phyloP scores from a whole-genome alignment of 2,113 vertebrate species.

The Romanogobio albipinnatus region DNA sequence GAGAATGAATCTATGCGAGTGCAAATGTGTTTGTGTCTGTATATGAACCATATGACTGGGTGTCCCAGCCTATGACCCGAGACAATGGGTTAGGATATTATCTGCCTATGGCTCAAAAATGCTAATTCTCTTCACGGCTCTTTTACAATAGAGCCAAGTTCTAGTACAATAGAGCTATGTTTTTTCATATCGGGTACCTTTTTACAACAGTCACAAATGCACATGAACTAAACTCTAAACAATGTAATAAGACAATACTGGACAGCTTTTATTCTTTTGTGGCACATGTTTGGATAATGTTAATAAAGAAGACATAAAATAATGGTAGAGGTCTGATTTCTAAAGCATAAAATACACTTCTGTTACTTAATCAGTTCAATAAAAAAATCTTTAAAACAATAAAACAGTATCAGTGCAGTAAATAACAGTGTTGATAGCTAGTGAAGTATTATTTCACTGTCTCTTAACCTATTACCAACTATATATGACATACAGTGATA shows the following conservation, averaged over 20 bases:
- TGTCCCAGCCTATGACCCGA: background rate
- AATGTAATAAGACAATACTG: constrained; percentile 11
- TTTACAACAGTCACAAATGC: background rate
- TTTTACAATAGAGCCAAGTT: no score
- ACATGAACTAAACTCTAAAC: background rate
- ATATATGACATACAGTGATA: background rate
- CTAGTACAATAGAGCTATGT: no score
- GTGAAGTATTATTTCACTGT: background rate
- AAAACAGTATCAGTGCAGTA: background rate
- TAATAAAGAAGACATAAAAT: background rate
- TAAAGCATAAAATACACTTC: background rate
- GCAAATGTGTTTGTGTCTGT: background rate
- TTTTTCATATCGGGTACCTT: background rate
- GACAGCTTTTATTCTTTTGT: constrained; percentile 27
- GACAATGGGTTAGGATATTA: background rate
- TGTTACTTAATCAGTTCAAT: background rate
- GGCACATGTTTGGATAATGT: constrained; percentile 4
- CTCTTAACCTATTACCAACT: background rate
- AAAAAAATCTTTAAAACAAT: background rate
- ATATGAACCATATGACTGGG: background rate
- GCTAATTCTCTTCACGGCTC: no score
- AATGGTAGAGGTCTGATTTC: background rate
- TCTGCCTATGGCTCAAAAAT: no score
- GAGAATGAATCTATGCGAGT: background rate
- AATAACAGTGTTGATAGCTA: background rate